phyloP scores from a whole-genome alignment of 1,140 invertebrate species.

The Ericerus pela region DNA sequence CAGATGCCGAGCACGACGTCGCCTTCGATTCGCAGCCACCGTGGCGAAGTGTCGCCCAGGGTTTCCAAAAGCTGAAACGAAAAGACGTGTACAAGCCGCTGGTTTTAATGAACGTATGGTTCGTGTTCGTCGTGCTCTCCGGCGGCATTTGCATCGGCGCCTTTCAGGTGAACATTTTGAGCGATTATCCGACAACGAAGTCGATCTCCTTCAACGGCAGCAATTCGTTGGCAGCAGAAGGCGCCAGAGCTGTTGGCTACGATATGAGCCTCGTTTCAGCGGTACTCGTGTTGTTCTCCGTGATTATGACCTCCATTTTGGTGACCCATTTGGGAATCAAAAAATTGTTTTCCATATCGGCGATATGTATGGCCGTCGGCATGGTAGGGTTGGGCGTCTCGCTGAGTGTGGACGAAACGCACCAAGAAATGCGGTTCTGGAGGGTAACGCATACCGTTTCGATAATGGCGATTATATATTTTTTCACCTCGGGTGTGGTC shows the following conservation, averaged over 20 bases:
- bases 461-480: constrained; percentile 36
- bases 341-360: constrained; percentile 35
- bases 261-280: constrained; percentile 33
- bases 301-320: constrained; percentile 33
- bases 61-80: constrained; percentile 18
- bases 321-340: constrained; percentile 40
- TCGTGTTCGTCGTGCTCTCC: constrained; percentile 41
- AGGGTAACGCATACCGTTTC: constrained; percentile 35
- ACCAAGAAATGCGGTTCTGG: constrained; percentile 20
- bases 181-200: constrained; percentile 33
- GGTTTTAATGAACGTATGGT: constrained; percentile 34
- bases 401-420: constrained; percentile 22
- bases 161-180: constrained; percentile 44
- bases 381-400: constrained; percentile 38
- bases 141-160: constrained; percentile 49
- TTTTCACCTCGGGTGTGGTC: constrained; percentile 37
- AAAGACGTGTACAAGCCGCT: constrained; percentile 34
- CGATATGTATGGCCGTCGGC: constrained; percentile 37
- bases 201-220: neutral
- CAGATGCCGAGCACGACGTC: neutral
- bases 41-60: neutral
- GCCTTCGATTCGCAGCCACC: too few species aligned
- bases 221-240: neutral
- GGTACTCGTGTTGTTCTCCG: constrained; percentile 35
- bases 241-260: constrained; percentile 19